A percentile compares a stretch with the other conserved stretches of the same genome.
These are phyloP conservation scores for Oceanites oceanicus DNA, from an alignment of 2,113 vertebrate species.

Conservation along the genomic window DNA sequence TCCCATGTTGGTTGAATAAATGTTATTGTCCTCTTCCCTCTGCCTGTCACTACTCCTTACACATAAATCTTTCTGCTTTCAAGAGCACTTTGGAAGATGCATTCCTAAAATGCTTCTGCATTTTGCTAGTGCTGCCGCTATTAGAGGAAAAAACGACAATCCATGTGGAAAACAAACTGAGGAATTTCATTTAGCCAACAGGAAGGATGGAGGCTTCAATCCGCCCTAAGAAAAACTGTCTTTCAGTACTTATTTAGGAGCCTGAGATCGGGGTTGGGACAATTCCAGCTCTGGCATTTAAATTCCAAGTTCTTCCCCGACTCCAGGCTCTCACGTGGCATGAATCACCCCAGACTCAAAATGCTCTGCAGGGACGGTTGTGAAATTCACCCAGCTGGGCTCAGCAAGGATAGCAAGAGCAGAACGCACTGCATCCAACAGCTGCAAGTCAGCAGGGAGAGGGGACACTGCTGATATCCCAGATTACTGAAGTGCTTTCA, in stretches of 20 bases:
- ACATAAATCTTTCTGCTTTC: neutral
- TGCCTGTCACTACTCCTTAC: neutral
- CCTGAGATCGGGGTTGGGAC: neutral
- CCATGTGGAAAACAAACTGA: neutral
- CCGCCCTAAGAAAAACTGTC: neutral
- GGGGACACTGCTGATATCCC: conserved; percentile 2
- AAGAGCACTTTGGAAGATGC: conserved; percentile 28
- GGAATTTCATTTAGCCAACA: neutral
- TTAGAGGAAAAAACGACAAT: neutral
- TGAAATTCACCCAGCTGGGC: conserved; percentile 21
- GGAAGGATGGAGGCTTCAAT: neutral
- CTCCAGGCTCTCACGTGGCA: neutral
- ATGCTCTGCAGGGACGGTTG: neutral
- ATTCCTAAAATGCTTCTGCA: neutral
- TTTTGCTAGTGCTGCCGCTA: neutral
- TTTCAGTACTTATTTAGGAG: neutral
- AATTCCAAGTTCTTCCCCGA: neutral
- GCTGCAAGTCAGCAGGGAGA: conserved; percentile 16
- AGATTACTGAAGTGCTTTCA: conserved; percentile 40
- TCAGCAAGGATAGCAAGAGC: neutral
- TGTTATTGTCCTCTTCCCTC: neutral
- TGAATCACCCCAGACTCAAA: fast-evolving
- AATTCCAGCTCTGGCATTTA: neutral
- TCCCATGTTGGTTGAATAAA: neutral
- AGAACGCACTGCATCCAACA: neutral